Evolutionary conservation across 2,888 invertebrate genomes (phyloP).

Genomic region (Plagodis pulveraria): DNA sequence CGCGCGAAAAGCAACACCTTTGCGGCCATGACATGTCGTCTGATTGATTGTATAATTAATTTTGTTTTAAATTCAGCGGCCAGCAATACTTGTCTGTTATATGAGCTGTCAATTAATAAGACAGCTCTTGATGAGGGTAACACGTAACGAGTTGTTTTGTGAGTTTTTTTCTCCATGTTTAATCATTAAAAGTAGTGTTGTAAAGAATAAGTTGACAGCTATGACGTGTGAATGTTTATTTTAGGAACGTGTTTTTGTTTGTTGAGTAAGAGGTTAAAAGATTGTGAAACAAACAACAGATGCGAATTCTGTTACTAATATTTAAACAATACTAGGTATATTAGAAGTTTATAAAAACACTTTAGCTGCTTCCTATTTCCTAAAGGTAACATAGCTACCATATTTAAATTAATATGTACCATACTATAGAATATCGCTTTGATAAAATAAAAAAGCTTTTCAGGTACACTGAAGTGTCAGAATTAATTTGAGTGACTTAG

Average conservation of each 20-base stretch:
- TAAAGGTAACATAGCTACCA: background rate
- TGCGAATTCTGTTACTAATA: constrained; percentile 1
- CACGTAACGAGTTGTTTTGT: constrained; percentile 69
- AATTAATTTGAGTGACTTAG: too few species aligned
- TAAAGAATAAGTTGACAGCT: constrained; percentile 67
- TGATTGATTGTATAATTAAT: constrained; percentile 84
- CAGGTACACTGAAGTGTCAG: too few species aligned
- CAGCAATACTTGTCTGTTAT: constrained; percentile 67
- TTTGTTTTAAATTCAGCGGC: constrained; percentile 76
- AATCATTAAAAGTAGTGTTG: constrained; percentile 68
- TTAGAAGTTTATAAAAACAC: background rate
- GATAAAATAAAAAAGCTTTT: too few species aligned
- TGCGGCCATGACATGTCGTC: constrained; percentile 74
- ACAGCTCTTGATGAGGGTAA: constrained; percentile 77
- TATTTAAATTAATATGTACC: too few species aligned
- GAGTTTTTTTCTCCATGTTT: constrained; percentile 56
- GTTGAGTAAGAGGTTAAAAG: background rate
- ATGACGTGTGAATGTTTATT: constrained; percentile 60
- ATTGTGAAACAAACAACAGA: constrained; percentile 19
- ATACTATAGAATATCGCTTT: too few species aligned
- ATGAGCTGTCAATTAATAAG: constrained; percentile 80
- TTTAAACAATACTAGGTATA: too few species aligned
- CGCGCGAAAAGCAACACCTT: constrained; percentile 82
- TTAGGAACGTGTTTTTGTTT: constrained; percentile 34
- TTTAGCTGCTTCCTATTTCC: too few species aligned